Conservation (phyloP, 2,113 vertebrate genomes). For the Tenrec ecaudatus region DNA sequence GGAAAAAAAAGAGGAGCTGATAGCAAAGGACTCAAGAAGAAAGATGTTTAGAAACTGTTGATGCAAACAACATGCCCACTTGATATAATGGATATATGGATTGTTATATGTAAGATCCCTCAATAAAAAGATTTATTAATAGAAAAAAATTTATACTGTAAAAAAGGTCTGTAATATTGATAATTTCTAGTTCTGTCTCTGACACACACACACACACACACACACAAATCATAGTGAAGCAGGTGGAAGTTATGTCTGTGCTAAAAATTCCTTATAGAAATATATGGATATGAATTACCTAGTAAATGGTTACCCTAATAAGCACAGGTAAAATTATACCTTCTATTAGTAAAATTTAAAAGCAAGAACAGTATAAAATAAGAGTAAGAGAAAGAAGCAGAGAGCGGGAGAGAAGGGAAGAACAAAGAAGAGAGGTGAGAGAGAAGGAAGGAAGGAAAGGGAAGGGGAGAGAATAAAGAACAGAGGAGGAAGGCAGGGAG, state of each 20-base stretch:
- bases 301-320: neutral
- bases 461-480: neutral
- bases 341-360: neutral
- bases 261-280: conserved; percentile 25
- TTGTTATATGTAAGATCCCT: too few relatives aligned
- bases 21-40: too few relatives aligned
- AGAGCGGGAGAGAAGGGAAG: neutral
- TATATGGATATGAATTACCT: neutral
- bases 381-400: neutral
- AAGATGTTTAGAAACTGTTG: too few relatives aligned
- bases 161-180: neutral
- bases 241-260: neutral
- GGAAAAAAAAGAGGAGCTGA: too few relatives aligned
- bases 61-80: too few relatives aligned
- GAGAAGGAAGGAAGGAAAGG: neutral
- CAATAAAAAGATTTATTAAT: too few relatives aligned
- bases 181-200: conserved; percentile 42
- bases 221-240: neutral
- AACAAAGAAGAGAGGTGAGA: neutral
- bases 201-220: neutral
- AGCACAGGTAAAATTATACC: neutral
- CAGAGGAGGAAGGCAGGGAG: neutral
- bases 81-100: too few relatives aligned
- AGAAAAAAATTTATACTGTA: neutral
- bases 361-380: neutral